phyloP scores from a whole-genome alignment of 2,888 invertebrate genomes.

The Polyommatus icarus region DNA sequence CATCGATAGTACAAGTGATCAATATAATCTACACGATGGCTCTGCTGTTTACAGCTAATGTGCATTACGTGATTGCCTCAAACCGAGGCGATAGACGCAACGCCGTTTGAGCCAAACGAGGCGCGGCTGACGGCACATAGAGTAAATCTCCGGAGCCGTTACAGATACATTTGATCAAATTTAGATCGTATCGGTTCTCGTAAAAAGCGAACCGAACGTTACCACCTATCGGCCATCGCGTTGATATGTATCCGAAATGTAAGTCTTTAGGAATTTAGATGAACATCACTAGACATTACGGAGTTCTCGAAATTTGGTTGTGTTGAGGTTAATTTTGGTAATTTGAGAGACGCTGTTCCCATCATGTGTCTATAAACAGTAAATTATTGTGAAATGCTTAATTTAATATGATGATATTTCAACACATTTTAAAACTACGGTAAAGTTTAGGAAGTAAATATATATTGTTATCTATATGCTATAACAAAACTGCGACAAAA shows the following conservation, averaged over 20 bases:
- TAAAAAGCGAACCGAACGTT: conserved; percentile 36
- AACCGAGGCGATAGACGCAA: conserved; percentile 48
- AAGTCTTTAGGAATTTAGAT: conserved; percentile 17
- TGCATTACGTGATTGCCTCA: conserved; percentile 51
- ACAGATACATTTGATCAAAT: conserved; percentile 37
- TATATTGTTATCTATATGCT: neutral
- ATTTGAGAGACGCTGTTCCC: neutral
- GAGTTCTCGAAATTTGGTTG: conserved; percentile 1
- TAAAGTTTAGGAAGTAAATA: neutral
- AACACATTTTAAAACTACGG: neutral
- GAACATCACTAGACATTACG: conserved; percentile 10
- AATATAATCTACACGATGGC: conserved; percentile 52
- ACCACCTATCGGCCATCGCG: conserved; percentile 35
- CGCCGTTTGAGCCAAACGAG: conserved; percentile 29
- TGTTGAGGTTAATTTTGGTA: neutral
- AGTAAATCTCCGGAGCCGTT: conserved; percentile 41
- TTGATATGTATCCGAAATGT: conserved; percentile 20
- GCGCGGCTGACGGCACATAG: conserved; percentile 34
- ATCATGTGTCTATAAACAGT: neutral
- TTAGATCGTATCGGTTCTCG: conserved; percentile 39
- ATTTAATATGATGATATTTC: neutral
- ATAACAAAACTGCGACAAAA: no score
- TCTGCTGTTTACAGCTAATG: conserved; percentile 47
- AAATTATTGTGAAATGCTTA: neutral
- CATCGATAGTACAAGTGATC: conserved; percentile 48